Conservation (phyloP, 2,797 vertebrate genomes). For the Cossypha heuglini region DNA sequence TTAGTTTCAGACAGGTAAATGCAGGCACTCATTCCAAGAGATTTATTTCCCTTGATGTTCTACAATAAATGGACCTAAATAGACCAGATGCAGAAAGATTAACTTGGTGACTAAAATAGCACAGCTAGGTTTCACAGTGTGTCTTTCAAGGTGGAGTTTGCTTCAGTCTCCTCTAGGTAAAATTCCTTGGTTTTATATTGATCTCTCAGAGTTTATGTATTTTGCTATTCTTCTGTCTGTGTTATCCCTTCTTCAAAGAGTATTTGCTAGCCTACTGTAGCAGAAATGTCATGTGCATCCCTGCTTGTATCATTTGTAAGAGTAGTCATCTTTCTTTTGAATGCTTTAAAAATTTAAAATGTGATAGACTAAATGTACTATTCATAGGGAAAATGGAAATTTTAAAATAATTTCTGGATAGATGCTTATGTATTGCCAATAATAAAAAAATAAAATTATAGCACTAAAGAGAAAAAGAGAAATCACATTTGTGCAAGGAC, state of each 20-base stretch:
- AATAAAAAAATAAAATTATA: conserved; percentile 3
- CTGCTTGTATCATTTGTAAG: neutral
- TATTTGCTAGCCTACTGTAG: neutral
- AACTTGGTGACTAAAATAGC: neutral
- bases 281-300: neutral
- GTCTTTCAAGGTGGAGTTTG: neutral
- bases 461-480: neutral
- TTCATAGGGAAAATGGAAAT: neutral
- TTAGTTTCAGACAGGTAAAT: neutral
- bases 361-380: neutral
- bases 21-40: neutral
- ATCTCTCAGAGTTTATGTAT: neutral
- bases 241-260: neutral
- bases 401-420: conserved; percentile 7
- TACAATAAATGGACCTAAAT: neutral
- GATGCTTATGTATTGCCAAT: neutral
- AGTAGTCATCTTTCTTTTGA: neutral
- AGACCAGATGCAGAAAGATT: neutral
- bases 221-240: neutral
- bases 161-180: neutral
- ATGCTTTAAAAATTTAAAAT: neutral
- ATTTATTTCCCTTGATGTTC: neutral
- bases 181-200: neutral
- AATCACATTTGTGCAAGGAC: conserved; percentile 47
- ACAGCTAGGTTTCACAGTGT: neutral